A percentile compares a stretch with the other conserved stretches of the same genome.
These are phyloP conservation scores for Melolontha melolontha DNA, from an alignment of 2,888 invertebrate genomes.

Conservation along the genomic window DNA sequence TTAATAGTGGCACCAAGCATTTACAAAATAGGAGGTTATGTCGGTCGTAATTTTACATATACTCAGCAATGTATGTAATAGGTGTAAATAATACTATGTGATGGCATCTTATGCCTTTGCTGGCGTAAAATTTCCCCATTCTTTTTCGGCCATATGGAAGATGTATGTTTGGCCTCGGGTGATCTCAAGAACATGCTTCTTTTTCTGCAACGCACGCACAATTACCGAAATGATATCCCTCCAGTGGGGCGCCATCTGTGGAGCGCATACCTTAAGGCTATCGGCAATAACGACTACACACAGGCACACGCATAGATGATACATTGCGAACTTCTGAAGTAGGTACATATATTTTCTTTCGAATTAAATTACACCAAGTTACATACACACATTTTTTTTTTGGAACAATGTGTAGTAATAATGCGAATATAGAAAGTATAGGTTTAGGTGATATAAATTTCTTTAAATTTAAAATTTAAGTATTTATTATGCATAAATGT, in stretches of 20 bases:
- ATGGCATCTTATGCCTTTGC: neutral
- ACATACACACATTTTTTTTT: too few relatives aligned
- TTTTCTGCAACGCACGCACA: constrained; percentile 34
- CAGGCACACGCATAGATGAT: neutral
- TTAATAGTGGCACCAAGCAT: too few relatives aligned
- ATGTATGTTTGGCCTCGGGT: constrained; percentile 17
- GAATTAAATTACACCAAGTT: too few relatives aligned
- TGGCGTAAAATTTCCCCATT: constrained; percentile 11
- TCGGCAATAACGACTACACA: constrained; percentile 30
- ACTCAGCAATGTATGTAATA: constrained; percentile 1
- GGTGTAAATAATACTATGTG: constrained; percentile 1
- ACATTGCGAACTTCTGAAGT: constrained; percentile 9
- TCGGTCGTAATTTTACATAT: too few relatives aligned
- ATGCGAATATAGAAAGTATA: too few relatives aligned
- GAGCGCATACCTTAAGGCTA: constrained; percentile 47
- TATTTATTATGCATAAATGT: too few relatives aligned
- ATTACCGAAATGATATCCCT: constrained; percentile 44
- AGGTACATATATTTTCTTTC: too few relatives aligned
- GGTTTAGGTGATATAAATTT: too few relatives aligned
- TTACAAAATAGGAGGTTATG: too few relatives aligned
- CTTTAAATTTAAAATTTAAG: too few relatives aligned
- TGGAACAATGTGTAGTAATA: too few relatives aligned
- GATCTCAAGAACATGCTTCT: constrained; percentile 16
- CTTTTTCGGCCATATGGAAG: constrained; percentile 28
- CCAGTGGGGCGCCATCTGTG: constrained; percentile 47